These are phyloP conservation scores for Cacatua alba DNA, from an alignment of 2,113 vertebrate species.

Conservation along the genomic window DNA sequence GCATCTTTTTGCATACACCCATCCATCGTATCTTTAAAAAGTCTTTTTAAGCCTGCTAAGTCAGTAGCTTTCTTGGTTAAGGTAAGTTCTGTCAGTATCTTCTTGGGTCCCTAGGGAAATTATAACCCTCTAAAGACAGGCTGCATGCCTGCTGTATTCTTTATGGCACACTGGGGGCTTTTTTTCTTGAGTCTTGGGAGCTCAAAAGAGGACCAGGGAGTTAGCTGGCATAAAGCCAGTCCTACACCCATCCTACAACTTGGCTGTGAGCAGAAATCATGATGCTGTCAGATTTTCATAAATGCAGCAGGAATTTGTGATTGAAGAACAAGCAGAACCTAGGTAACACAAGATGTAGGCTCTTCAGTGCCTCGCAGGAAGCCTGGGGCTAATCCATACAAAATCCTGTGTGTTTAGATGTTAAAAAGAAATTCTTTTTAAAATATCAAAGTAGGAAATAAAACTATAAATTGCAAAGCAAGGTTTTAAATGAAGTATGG, in stretches of 20 bases:
- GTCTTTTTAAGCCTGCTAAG: neutral
- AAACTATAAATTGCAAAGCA: neutral
- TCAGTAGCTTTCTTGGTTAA: neutral
- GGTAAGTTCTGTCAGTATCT: neutral
- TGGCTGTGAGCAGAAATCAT: neutral
- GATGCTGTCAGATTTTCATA: neutral
- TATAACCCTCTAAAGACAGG: neutral
- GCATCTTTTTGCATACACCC: neutral
- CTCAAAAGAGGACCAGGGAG: neutral
- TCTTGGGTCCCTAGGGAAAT: neutral
- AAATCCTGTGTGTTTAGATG: neutral
- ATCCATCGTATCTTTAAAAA: neutral
- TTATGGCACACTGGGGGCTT: neutral
- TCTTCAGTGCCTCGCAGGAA: neutral
- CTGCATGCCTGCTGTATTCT: rapidly evolving
- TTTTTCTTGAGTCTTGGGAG: neutral
- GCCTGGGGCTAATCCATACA: neutral
- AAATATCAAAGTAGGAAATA: neutral
- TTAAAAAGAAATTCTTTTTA: neutral
- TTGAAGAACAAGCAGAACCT: neutral
- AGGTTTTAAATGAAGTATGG: neutral
- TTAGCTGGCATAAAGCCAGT: neutral
- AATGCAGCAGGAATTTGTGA: neutral
- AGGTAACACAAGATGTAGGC: neutral
- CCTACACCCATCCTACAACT: neutral